Conservation (phyloP, 2,888 invertebrate genomes). For the Poecilus cupreus region DNA sequence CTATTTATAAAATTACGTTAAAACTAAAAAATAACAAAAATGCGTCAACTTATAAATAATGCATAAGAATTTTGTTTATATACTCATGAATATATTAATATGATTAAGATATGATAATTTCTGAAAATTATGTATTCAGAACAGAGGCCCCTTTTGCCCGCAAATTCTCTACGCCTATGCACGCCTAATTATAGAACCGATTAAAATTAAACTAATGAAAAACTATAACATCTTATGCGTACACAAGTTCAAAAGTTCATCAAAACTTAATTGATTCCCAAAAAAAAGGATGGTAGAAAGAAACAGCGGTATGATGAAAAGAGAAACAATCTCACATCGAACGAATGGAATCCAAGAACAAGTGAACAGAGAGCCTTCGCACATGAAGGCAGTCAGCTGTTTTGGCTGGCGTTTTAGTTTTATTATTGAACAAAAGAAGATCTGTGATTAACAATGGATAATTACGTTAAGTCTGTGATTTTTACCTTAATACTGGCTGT, state of each 20-base stretch:
- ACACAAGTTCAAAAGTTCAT: slow-evolving; percentile 21
- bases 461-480: slow-evolving; percentile 44
- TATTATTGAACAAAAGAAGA: slow-evolving; percentile 11
- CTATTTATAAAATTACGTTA: too few species aligned
- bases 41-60: slow-evolving; percentile 4
- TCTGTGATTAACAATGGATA: slow-evolving; percentile 40
- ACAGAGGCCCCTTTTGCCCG: not conserved
- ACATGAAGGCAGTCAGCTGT: slow-evolving; percentile 36
- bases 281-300: not conserved
- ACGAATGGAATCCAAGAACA: not conserved
- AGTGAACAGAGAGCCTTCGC: slow-evolving; percentile 17
- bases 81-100: not conserved
- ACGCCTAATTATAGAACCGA: not conserved
- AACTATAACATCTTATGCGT: slow-evolving; percentile 7
- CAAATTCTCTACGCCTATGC: not conserved
- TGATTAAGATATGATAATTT: not conserved
- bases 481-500: slow-evolving; percentile 31
- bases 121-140: slow-evolving; percentile 11
- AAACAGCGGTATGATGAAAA: not conserved
- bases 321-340: slow-evolving; percentile 10
- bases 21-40: too few species aligned
- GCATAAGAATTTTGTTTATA: slow-evolving; percentile 1
- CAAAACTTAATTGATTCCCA: not conserved
- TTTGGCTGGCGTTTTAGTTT: not conserved
- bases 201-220: not conserved